These are phyloP conservation scores for Trididemnum nubilum DNA, from an alignment of 23 tunicate genomes.

Conservation along the genomic window DNA sequence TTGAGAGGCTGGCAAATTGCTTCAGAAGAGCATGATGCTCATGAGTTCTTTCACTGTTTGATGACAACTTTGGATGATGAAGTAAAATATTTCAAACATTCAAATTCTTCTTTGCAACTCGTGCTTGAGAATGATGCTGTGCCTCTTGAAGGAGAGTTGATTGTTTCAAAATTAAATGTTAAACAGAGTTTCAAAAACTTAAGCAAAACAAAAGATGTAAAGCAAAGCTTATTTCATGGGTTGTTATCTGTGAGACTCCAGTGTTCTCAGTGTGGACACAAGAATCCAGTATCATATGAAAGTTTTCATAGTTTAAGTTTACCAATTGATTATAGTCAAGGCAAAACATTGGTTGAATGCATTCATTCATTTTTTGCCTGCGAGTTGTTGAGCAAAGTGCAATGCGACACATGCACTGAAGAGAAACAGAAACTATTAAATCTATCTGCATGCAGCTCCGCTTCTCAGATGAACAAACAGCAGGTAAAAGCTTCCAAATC, in stretches of 20 bases:
- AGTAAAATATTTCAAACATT: background rate
- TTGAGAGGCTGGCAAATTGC: slow-evolving; percentile 78
- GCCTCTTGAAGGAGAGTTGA: background rate
- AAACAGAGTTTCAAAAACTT: background rate
- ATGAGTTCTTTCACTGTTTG: slow-evolving; percentile 81
- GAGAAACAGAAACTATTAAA: background rate
- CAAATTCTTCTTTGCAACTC: background rate
- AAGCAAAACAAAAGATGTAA: background rate
- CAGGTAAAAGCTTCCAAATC: background rate
- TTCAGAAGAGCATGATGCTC: slow-evolving; percentile 89
- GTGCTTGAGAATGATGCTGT: background rate
- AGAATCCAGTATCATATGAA: slow-evolving; percentile 71
- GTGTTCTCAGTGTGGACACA: slow-evolving; percentile 53
- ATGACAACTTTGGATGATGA: slow-evolving; percentile 70
- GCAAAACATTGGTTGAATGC: slow-evolving; percentile 45
- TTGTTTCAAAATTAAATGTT: background rate
- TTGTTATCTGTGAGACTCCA: slow-evolving; percentile 38
- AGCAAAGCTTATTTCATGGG: slow-evolving; percentile 50
- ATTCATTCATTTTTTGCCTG: slow-evolving; percentile 45
- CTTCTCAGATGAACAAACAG: background rate
- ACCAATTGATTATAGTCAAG: slow-evolving; percentile 23
- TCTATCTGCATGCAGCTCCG: too few species aligned
- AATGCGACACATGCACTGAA: slow-evolving; percentile 52
- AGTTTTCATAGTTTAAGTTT: slow-evolving; percentile 77
- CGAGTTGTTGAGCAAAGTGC: slow-evolving; percentile 55